Base-by-base conservation (phyloP, 2,888 invertebrate species). In the Patella ulyssiponensis region DNA sequence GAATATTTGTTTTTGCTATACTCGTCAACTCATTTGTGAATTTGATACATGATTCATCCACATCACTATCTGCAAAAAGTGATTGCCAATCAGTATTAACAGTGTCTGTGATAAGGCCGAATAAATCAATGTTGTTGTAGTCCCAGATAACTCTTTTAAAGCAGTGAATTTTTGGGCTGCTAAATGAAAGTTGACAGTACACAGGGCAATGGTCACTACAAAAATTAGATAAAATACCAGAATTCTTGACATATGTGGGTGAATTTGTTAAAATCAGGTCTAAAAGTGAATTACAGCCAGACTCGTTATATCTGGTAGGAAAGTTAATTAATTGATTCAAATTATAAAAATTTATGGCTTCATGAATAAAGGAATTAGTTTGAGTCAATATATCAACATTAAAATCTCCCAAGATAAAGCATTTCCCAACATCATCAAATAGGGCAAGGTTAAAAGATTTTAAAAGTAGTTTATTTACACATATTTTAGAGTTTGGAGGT, bases 351-450 rank as follows among this genome's bases (percentile, higher is more conserved):
- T 64, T 17, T 7, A 64, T 64, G 11, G 64, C 64, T 20, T 64
- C 64, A 64, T 64, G 64, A 20, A 64, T 64, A 64, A 64, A 64
- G 14, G 64, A 64, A n/a, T 64, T 64, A 64, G 64, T 64, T 64
- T 64, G n/a, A 17, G 64, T 64, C 5, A 64, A 20, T 11, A 64
- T 20, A 14, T 20, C 64, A n/a, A 64, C 23, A 20, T 64, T 64
- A 64, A 64, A 64, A 64, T 64, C 64, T n/a, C 64, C 64, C n/a
- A 64, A 64, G n/a, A 64, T 64, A 64, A 64, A 64, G 64, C n/a
- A 20, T 20, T 64, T 64, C 20, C 23, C 23, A n/a, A 64, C 12
- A 64, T 64, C 14, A 64, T n/a, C n/a, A 64, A 20, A n/a, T 20
- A 20, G 20, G 12, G 64, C 64, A 9, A 64, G 23, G 23, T n/a